Evolutionary conservation across 2,797 vertebrate species (phyloP).

Genomic region (Selene dorsalis): DNA sequence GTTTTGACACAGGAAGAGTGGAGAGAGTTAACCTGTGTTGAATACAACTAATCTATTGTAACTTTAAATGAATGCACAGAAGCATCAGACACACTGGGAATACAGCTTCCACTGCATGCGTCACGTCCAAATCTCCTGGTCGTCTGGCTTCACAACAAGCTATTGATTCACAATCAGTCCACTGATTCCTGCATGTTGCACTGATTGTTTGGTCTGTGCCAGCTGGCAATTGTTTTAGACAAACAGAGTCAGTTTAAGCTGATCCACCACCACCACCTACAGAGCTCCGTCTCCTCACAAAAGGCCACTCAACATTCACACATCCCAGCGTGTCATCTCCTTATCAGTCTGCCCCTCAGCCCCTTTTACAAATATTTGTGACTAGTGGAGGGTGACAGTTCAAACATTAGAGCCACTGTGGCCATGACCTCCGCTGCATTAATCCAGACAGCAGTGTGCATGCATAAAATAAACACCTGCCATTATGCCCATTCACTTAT

Average conservation of each 20-base stretch:
- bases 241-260: constrained; percentile 35
- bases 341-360: constrained; percentile 60
- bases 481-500: too few relatives aligned
- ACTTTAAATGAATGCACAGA: constrained; percentile 28
- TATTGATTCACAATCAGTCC: constrained; percentile 45
- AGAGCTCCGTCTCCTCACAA: constrained; percentile 35
- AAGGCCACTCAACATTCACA: constrained; percentile 31
- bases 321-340: constrained; percentile 44
- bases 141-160: constrained; percentile 20
- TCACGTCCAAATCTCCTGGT: constrained; percentile 18
- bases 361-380: constrained; percentile 68
- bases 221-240: constrained; percentile 19
- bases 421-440: constrained; percentile 6
- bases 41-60: constrained; percentile 32
- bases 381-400: constrained; percentile 26
- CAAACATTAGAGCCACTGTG: constrained; percentile 32
- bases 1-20: constrained; percentile 10
- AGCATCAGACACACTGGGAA: constrained; percentile 44
- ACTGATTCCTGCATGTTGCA: constrained; percentile 6
- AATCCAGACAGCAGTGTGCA: not conserved
- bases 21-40: constrained; percentile 46
- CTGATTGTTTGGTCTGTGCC: constrained; percentile 15
- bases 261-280: not conserved
- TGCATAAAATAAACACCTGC: not conserved
- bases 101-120: constrained; percentile 15